These are phyloP conservation scores for Torymus texanus DNA, from an alignment of 2,888 invertebrate genomes.

Conservation along the genomic window DNA sequence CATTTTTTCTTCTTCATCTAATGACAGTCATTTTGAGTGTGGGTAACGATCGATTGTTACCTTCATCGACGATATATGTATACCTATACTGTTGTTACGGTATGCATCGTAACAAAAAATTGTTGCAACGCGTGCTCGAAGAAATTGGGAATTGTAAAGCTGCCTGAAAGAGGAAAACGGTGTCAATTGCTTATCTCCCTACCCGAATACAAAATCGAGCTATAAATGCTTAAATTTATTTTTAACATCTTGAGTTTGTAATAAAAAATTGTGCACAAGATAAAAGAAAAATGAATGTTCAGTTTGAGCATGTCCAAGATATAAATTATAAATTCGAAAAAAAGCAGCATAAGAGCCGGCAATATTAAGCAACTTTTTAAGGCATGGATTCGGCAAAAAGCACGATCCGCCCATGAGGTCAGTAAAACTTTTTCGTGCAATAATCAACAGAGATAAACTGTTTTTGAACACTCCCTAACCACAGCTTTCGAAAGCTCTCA, in stretches of 20 bases:
- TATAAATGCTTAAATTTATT: not conserved
- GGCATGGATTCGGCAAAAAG: too few species aligned
- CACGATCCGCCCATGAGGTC: not conserved
- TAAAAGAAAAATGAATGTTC: too few species aligned
- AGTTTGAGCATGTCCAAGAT: too few species aligned
- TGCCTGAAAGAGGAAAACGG: not conserved
- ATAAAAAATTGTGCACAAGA: too few species aligned
- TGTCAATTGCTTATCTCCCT: not conserved
- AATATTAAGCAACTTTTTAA: too few species aligned
- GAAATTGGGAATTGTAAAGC: not conserved
- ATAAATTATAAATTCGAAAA: too few species aligned
- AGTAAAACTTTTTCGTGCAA: not conserved
- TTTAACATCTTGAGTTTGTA: too few species aligned
- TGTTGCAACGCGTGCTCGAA: conserved; percentile 1
- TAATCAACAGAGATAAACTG: conserved; percentile 31
- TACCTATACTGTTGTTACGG: not conserved
- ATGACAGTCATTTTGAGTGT: conserved; percentile 14
- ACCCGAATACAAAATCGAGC: not conserved
- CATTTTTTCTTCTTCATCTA: conserved; percentile 25
- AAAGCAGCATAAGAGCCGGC: too few species aligned
- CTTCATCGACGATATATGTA: not conserved
- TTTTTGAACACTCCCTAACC: conserved; percentile 42
- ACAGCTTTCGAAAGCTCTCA: conserved; percentile 17
- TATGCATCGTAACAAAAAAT: conserved; percentile 16
- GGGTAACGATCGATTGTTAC: conserved; percentile 26